A percentile compares a stretch with the other conserved stretches of the same genome.
Evolutionary conservation across 1,140 invertebrate species (phyloP).

Genomic region (silkworm (Bombyx mori)): DNA sequence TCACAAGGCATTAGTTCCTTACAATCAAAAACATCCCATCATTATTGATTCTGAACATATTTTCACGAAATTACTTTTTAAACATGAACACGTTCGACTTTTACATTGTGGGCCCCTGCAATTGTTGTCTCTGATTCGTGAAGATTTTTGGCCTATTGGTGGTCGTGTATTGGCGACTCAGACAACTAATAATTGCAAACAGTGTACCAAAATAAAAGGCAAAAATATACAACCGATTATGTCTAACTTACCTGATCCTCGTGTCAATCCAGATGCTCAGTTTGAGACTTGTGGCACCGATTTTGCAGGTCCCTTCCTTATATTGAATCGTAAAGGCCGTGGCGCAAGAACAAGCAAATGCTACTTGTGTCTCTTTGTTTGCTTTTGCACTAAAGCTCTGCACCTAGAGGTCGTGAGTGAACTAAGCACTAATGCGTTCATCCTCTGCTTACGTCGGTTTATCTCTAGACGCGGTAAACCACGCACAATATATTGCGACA

Average conservation of each 20-base stretch:
- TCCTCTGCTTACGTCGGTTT: constrained; percentile 6
- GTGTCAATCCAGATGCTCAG: too few relatives aligned
- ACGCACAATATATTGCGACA: constrained; percentile 16
- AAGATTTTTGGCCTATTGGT: too few relatives aligned
- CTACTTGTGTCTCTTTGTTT: constrained; percentile 18
- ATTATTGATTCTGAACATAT: too few relatives aligned
- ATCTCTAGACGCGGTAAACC: constrained; percentile 9
- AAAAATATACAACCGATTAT: constrained; percentile 10
- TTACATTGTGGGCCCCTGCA: too few relatives aligned
- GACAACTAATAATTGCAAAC: constrained; percentile 10
- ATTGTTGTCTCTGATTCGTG: too few relatives aligned
- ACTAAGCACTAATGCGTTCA: constrained; percentile 10
- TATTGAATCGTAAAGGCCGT: constrained; percentile 6
- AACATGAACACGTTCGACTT: too few relatives aligned
- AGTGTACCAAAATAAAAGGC: constrained; percentile 6
- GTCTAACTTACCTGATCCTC: too few relatives aligned
- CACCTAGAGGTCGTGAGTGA: constrained; percentile 14
- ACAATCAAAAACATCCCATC: too few relatives aligned
- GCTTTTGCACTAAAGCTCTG: constrained; percentile 14
- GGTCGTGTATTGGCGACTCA: too few relatives aligned
- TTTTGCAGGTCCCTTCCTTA: constrained; percentile 6
- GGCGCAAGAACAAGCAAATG: constrained; percentile 13
- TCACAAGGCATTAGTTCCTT: too few relatives aligned
- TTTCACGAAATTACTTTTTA: too few relatives aligned
- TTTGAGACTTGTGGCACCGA: too few relatives aligned